Base-by-base conservation (phyloP, 2,797 vertebrate species). In the Eutrigla gurnardus region DNA sequence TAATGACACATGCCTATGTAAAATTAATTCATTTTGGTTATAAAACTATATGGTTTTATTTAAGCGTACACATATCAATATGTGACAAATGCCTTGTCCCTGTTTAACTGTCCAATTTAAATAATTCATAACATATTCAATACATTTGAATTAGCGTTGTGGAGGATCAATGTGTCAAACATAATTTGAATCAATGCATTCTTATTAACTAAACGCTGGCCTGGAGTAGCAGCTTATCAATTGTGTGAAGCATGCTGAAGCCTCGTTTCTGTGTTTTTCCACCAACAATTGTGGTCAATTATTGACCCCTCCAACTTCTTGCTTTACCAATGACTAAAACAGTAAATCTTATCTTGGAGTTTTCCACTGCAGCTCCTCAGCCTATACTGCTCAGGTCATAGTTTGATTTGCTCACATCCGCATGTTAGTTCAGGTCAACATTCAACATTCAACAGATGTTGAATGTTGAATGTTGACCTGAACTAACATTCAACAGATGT, bases 221-320 rank as follows among this genome's bases (percentile, higher is more conserved):
- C 33, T 18, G 33, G n/a, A 64, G 9, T 47, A n/a, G 7, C 7
- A 46, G 39, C n/a, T 61, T 43, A 52, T 18, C 6, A 40, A 47
- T 58, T 45, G 0, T 25, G 4, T 43, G 12, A 45, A 39, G 14
- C 35, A 49, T 5, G 0, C 6, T 37, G n/a, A 46, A 5, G 6
- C 9, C 3, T 7, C 11, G 11, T 37, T 4, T 33, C n/a, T 60
- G 40, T 7, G 5, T 55, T 6, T 57, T 65, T 35, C 55, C 61
- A 65, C 25, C 37, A 4, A 52, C 13, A 47, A 2, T 7, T 65
- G 49, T 11, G 6, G 63, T 75, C 8, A 78, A 17, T 75, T 43
- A 68, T 81, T 77, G 36, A 68, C 47, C 15, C 3, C 2, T 17
- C 17, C 8, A 60, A 33, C 13, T 6, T 53, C 3, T 47, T 46